These are phyloP conservation scores for Herpailurus yagouaroundi DNA, from an alignment of 2,113 vertebrate species.

Conservation along the genomic window DNA sequence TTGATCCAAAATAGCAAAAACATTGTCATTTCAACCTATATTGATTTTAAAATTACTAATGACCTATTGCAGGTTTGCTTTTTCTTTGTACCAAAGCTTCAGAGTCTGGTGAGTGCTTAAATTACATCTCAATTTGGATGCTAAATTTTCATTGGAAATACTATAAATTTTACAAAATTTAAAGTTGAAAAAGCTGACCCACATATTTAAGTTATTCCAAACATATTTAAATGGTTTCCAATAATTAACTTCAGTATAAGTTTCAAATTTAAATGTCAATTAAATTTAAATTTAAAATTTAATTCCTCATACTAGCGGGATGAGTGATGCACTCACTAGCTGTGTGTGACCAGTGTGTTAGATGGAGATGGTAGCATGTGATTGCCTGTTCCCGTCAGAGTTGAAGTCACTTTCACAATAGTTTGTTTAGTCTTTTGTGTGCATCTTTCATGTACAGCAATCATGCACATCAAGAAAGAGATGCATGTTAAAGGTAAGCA, in stretches of 20 bases:
- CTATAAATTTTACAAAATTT: not conserved
- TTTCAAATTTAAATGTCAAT: not conserved
- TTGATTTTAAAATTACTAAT: not conserved
- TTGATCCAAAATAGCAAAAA: not conserved
- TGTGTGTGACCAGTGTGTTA: accelerated
- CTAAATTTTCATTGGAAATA: not conserved
- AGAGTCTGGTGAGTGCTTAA: not conserved
- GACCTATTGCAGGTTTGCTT: not conserved
- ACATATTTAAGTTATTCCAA: not conserved
- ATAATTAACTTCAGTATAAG: not conserved
- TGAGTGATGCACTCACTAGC: not conserved
- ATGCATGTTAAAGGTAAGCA: not conserved
- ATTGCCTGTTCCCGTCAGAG: not conserved
- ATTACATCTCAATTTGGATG: not conserved
- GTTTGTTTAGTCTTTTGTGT: not conserved
- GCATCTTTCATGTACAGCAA: not conserved
- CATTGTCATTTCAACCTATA: not conserved
- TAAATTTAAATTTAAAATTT: not conserved
- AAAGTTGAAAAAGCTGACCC: not conserved
- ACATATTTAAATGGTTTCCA: not conserved
- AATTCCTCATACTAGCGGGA: not conserved
- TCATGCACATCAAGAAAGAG: not conserved
- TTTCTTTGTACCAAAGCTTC: not conserved
- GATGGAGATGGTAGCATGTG: not conserved
- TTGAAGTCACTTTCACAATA: not conserved